Percentiles rank a stretch among this genome's conserved stretches.
Conservation (phyloP, 64 coral and sea anemone genomes). For the Hydrozoanthus tunicans region DNA sequence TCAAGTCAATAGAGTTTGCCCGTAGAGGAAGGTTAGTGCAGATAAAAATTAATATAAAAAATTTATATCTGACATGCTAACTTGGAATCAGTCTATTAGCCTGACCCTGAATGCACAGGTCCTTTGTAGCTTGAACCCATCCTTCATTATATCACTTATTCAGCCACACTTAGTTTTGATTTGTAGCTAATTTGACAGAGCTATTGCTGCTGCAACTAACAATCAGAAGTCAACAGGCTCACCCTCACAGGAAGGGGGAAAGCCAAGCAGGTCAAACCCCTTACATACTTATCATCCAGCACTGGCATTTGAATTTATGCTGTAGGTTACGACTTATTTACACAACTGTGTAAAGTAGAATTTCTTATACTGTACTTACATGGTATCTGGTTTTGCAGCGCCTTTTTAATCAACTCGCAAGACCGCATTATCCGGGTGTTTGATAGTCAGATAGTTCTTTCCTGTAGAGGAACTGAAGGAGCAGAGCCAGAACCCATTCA, state of each 20-base stretch:
- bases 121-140: too few relatives aligned
- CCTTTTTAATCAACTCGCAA: slow-evolving; percentile 95
- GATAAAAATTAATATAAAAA: neutral
- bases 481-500: slow-evolving; percentile 99
- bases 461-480: slow-evolving; percentile 82
- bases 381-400: slow-evolving; percentile 59
- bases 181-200: too few relatives aligned
- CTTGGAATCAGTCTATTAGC: neutral
- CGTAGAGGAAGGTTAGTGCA: slow-evolving; percentile 85
- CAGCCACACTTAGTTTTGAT: too few relatives aligned
- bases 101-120: too few relatives aligned
- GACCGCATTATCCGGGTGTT: slow-evolving; percentile 98
- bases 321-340: neutral
- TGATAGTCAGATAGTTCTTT: slow-evolving; percentile 97
- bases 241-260: too few relatives aligned
- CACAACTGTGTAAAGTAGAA: neutral
- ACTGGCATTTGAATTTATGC: too few relatives aligned
- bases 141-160: too few relatives aligned
- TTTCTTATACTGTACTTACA: neutral
- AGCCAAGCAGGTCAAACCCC: too few relatives aligned
- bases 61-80: neutral
- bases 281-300: too few relatives aligned
- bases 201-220: too few relatives aligned
- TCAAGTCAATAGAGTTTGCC: slow-evolving; percentile 97
- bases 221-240: too few relatives aligned